Evolutionary conservation across 2,888 invertebrate species (phyloP).

Genomic region (Ormyrus nitidulus): DNA sequence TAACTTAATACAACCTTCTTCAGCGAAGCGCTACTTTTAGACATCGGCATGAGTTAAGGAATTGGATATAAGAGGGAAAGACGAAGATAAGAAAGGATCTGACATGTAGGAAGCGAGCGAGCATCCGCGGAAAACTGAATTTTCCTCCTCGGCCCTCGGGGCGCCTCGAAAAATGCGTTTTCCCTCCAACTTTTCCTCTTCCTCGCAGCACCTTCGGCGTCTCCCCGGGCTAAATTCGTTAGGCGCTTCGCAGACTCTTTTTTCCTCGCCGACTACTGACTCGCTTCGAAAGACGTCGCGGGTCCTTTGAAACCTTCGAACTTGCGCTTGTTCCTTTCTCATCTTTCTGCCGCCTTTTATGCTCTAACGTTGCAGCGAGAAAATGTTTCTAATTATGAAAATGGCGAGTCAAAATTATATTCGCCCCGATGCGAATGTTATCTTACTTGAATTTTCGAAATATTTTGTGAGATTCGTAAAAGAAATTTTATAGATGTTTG

Average conservation of each 20-base stretch:
- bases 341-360: no score
- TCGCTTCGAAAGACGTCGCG: neutral
- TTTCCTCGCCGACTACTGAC: neutral
- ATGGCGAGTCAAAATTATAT: neutral
- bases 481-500: neutral
- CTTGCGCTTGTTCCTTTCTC: neutral
- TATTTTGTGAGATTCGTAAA: neutral
- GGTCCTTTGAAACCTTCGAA: slow-evolving; percentile 18
- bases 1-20: slow-evolving; percentile 5
- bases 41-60: slow-evolving; percentile 14
- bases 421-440: no score
- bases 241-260: slow-evolving; percentile 38
- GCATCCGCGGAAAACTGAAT: slow-evolving; percentile 35
- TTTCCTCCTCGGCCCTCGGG: slow-evolving; percentile 46
- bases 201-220: slow-evolving; percentile 33
- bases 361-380: neutral
- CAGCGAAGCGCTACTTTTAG: neutral
- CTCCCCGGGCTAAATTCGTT: slow-evolving; percentile 42
- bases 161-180: slow-evolving; percentile 30
- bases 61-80: slow-evolving; percentile 3
- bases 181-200: slow-evolving; percentile 32
- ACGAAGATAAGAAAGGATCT: slow-evolving; percentile 29
- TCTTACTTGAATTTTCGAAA: slow-evolving; percentile 4
- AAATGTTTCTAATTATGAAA: neutral
- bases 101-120: slow-evolving; percentile 14